Conservation (phyloP, 1,140 invertebrate species). For the Epicauta chinensis region DNA sequence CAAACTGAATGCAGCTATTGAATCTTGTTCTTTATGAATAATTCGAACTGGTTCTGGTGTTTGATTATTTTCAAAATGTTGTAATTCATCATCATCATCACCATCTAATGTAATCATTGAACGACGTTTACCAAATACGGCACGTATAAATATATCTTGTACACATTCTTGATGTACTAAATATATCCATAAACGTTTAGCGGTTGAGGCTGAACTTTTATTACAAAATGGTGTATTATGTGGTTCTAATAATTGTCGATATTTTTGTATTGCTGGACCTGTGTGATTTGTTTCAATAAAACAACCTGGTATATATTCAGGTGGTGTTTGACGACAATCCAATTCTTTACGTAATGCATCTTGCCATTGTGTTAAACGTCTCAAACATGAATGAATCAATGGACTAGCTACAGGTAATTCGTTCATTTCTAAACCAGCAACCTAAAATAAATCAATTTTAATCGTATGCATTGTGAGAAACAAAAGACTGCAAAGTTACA, state of each 20-base stretch:
- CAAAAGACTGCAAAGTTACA: too few species aligned
- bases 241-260: conserved; percentile 76
- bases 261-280: conserved; percentile 87
- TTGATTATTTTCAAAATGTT: conserved; percentile 39
- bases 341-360: conserved; percentile 66
- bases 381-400: conserved; percentile 80
- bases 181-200: conserved; percentile 87
- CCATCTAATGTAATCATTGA: too few species aligned
- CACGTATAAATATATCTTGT: conserved; percentile 92
- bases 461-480: too few species aligned
- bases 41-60: conserved; percentile 81
- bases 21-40: conserved; percentile 98
- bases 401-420: conserved; percentile 93
- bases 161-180: conserved; percentile 88
- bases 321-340: conserved; percentile 67
- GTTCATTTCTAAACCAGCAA: conserved; percentile 43
- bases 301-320: conserved; percentile 79
- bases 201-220: conserved; percentile 69
- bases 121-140: conserved; percentile 79
- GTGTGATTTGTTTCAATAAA: conserved; percentile 59
- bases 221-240: conserved; percentile 91
- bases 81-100: conserved; percentile 44
- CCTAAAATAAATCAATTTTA: conserved; percentile 22
- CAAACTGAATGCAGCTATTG: conserved; percentile 94
- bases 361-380: conserved; percentile 84